A percentile compares a stretch with the other conserved stretches of the same genome.
Evolutionary conservation across 1,140 invertebrate species (phyloP).

Genomic region (Uloborus diversus): DNA sequence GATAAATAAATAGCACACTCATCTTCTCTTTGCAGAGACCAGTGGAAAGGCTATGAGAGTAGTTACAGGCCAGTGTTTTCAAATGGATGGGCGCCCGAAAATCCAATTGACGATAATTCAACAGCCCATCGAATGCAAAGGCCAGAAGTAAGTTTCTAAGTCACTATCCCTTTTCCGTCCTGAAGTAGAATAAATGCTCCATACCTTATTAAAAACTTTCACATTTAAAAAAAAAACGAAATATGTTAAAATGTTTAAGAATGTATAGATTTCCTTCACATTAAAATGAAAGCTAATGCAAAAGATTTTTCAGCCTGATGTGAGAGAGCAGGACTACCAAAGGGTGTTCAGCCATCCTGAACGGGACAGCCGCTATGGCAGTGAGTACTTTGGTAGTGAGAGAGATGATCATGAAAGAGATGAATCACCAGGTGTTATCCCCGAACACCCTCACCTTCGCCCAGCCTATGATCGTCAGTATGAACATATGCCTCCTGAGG

Average conservation of each 20-base stretch:
- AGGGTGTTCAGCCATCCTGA: slow-evolving; percentile 35
- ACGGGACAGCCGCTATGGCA: slow-evolving; percentile 45
- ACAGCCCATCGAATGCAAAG: slow-evolving; percentile 25
- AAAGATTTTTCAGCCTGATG: slow-evolving; percentile 29
- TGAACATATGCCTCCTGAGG: slow-evolving; percentile 32
- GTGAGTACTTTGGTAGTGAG: slow-evolving; percentile 48
- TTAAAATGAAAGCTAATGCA: too few species aligned
- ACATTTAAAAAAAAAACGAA: too few species aligned
- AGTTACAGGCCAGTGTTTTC: slow-evolving; percentile 92
- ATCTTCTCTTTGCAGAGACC: slow-evolving; percentile 26
- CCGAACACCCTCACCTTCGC: slow-evolving; percentile 30
- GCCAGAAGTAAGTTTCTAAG: slow-evolving; percentile 9
- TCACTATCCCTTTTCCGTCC: background rate
- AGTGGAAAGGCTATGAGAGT: slow-evolving; percentile 67
- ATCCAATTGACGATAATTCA: slow-evolving; percentile 46
- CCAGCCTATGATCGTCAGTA: slow-evolving; percentile 40
- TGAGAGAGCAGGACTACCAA: slow-evolving; percentile 46
- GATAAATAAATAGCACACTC: too few species aligned
- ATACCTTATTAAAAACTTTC: too few species aligned
- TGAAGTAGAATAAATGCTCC: too few species aligned
- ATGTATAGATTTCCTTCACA: too few species aligned
- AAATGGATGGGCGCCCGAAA: slow-evolving; percentile 88
- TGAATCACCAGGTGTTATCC: slow-evolving; percentile 14
- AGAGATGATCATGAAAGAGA: slow-evolving; percentile 22
- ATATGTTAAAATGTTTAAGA: too few species aligned